phyloP scores from a whole-genome alignment of 2,113 vertebrate genomes.

The Tetraodon nigroviridis region DNA sequence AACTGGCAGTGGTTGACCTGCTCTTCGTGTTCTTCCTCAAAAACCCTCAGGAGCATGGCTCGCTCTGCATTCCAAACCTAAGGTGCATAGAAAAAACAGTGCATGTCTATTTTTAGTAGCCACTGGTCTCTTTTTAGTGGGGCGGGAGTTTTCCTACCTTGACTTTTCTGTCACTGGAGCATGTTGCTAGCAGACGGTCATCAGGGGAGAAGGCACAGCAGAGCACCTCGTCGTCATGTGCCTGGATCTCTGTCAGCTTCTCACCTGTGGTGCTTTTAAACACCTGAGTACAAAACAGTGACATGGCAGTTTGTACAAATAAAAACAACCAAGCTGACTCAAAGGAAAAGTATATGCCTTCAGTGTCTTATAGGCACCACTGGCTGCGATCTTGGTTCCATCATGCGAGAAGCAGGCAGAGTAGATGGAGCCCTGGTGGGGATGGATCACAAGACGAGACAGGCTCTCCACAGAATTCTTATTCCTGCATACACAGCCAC shows the following conservation, averaged over 20 bases:
- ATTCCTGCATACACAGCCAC: constrained; percentile 74
- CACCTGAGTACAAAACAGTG: constrained; percentile 69
- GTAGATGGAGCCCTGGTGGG: constrained; percentile 87
- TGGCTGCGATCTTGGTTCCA: constrained; percentile 86
- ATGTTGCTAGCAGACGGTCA: constrained; percentile 84
- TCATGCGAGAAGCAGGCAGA: constrained; percentile 91
- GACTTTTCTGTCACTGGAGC: constrained; percentile 89
- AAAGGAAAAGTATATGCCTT: constrained; percentile 70
- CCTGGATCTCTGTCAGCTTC: constrained; percentile 81
- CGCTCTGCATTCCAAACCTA: constrained; percentile 87
- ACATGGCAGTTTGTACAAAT: background rate
- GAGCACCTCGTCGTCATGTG: constrained; percentile 90
- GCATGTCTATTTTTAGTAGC: too few species aligned
- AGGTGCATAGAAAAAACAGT: background rate
- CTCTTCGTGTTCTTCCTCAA: constrained; percentile 85
- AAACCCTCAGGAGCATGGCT: constrained; percentile 71
- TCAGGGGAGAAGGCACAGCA: constrained; percentile 90
- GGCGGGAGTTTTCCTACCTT: constrained; percentile 72
- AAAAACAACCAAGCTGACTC: background rate
- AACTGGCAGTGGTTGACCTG: constrained; percentile 94
- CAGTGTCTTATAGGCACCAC: constrained; percentile 87
- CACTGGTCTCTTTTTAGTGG: background rate
- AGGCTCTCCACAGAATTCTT: constrained; percentile 82
- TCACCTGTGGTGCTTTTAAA: constrained; percentile 90
- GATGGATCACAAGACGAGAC: constrained; percentile 86